Base-by-base conservation (phyloP, 2,113 vertebrate species). In the Hippocampus mohnikei region DNA sequence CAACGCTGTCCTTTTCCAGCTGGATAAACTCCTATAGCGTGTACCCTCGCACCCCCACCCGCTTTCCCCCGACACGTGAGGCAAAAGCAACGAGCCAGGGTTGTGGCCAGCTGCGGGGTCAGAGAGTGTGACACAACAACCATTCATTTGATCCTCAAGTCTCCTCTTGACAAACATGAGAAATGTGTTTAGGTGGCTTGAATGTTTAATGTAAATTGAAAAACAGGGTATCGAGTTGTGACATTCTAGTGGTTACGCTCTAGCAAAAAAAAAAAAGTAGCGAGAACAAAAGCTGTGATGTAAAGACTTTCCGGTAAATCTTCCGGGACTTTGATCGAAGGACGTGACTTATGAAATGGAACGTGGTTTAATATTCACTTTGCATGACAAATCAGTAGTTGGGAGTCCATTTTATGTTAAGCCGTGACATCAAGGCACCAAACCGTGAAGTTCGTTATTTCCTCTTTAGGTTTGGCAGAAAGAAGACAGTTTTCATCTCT, bases 391-490 rank as follows among this genome's bases (percentile, higher is more conserved):
- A 25, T 27, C 11, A 15, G 55, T 5, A 25, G 3, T 58, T 58
- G 33, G 25, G 5, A 58, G 55, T 6, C 1, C 10, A 25, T n/a
- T 16, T 27, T 58, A 7, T 25, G 9, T 11, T 13, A 25, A 23
- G n/a, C n/a, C 53, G 12, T 12, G 23, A 15, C 25, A 58, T 23
- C n/a, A n/a, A 10, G 52, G 10, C 23, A 29, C 13, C 23, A 25
- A 25, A 67, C 48, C 6, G 1, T 18, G 12, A 10, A 10, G n/a
- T 11, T n/a, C 0, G 4, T 25, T 61, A 11, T 8, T 42, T 13
- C 10, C 83, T n/a, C 27, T 76, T 48, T 79, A 98, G 96, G 79
- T 96, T 94, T 89, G 96, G 96, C 58, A 95, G 96, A 83, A 98
- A 97, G 89, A 94, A 93, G 18, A 89, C 96, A 18, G 85, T 98